A percentile compares a stretch with the other conserved stretches of the same genome.
Conservation (phyloP, 2,888 invertebrate species). For the Amiota minor region DNA sequence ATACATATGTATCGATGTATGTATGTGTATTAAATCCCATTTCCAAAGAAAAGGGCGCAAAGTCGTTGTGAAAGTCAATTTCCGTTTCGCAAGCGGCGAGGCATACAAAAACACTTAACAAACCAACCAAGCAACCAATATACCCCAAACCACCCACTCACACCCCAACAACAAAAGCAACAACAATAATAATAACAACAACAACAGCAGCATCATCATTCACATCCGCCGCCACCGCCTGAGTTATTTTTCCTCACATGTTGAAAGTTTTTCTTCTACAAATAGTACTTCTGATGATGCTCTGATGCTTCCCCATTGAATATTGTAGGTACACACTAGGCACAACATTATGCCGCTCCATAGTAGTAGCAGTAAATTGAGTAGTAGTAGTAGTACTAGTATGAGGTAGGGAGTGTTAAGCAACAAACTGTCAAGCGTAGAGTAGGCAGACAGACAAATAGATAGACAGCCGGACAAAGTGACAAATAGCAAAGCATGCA, state of each 20-base stretch:
- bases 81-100: constrained; percentile 15
- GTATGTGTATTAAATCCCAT: neutral
- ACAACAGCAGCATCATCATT: neutral
- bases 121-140: neutral
- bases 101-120: too few relatives aligned
- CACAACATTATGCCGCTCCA: constrained; percentile 6
- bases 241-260: constrained; percentile 16
- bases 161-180: neutral
- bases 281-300: too few relatives aligned
- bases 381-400: neutral
- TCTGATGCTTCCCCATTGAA: neutral
- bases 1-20: too few relatives aligned
- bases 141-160: neutral
- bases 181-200: neutral
- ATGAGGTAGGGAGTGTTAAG: neutral
- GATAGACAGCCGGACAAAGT: constrained; percentile 16
- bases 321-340: neutral
- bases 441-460: constrained; percentile 1
- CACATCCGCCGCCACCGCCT: constrained; percentile 2
- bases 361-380: neutral
- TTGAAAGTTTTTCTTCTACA: constrained; percentile 7
- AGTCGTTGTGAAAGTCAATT: constrained; percentile 25
- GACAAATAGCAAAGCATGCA: neutral
- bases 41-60: neutral
- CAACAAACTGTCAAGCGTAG: constrained; percentile 9